Evolutionary conservation across 2,888 invertebrate species (phyloP).

Genomic region (Beris morrisii): DNA sequence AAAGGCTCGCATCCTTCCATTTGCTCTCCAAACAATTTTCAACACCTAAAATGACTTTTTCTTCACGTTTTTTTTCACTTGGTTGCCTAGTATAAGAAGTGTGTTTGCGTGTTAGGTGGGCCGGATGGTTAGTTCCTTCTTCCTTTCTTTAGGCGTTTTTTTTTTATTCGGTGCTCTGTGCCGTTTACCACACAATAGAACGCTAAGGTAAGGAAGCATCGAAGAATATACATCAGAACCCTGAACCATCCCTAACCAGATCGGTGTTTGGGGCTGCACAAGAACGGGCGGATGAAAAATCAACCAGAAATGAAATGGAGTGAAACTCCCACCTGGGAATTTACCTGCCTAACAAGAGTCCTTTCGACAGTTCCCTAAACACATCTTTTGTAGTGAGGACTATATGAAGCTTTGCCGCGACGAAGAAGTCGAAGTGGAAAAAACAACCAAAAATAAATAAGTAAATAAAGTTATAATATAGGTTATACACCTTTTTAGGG

Average conservation of each 20-base stretch:
- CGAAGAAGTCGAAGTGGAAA: neutral
- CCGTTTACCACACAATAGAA: neutral
- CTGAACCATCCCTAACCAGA: no score
- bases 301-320: neutral
- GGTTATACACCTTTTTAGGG: neutral
- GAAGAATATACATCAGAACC: no score
- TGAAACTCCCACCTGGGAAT: no score
- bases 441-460: neutral
- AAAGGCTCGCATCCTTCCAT: neutral
- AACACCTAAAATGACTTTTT: conserved; percentile 7
- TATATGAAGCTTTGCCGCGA: neutral
- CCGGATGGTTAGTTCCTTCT: conserved; percentile 6
- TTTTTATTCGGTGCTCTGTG: neutral
- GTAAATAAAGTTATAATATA: conserved; percentile 10
- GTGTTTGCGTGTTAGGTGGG: conserved; percentile 4
- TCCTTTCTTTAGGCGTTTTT: neutral
- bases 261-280: no score
- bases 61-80: neutral
- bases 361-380: no score
- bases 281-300: no score
- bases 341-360: no score
- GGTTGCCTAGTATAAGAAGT: neutral
- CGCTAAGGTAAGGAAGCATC: no score
- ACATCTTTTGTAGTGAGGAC: neutral
- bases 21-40: neutral